Percentiles rank a stretch among this genome's conserved stretches.
These are phyloP conservation scores for Yponomeuta cagnagella DNA, from an alignment of 2,888 invertebrate genomes.

Conservation along the genomic window DNA sequence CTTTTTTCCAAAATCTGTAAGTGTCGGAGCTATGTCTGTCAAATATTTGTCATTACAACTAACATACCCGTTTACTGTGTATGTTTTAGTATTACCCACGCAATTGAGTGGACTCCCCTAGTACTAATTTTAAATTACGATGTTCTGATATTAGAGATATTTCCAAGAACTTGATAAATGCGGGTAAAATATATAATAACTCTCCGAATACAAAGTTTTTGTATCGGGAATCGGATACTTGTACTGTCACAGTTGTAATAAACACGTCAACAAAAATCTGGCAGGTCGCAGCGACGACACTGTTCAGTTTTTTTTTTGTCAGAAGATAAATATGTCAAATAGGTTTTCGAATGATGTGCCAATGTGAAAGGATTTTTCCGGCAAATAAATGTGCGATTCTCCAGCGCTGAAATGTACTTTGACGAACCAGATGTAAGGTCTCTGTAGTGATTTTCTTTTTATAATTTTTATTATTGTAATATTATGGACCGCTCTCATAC, in stretches of 20 bases:
- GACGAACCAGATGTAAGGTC: not conserved
- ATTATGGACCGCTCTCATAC: slow-evolving; percentile 13
- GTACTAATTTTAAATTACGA: too few species aligned
- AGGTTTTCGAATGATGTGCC: slow-evolving; percentile 7
- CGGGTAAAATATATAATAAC: too few species aligned
- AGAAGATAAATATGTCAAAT: not conserved
- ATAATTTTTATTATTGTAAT: not conserved
- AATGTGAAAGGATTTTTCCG: not conserved
- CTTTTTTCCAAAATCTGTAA: not conserved
- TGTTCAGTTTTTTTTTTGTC: not conserved
- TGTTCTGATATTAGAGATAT: too few species aligned
- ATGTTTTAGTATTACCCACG: too few species aligned
- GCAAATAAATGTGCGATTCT: not conserved
- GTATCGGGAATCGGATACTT: too few species aligned
- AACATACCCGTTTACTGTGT: too few species aligned
- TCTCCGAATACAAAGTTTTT: too few species aligned
- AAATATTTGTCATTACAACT: not conserved
- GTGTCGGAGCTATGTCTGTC: too few species aligned
- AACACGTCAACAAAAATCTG: not conserved
- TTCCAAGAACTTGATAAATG: too few species aligned
- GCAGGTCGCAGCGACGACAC: too few species aligned
- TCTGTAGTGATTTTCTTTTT: not conserved
- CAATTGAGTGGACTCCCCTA: too few species aligned
- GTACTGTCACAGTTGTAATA: not conserved
- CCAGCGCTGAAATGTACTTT: not conserved